These are phyloP conservation scores for Glossophaga mutica DNA, from an alignment of 2,797 vertebrate genomes.

Conservation along the genomic window DNA sequence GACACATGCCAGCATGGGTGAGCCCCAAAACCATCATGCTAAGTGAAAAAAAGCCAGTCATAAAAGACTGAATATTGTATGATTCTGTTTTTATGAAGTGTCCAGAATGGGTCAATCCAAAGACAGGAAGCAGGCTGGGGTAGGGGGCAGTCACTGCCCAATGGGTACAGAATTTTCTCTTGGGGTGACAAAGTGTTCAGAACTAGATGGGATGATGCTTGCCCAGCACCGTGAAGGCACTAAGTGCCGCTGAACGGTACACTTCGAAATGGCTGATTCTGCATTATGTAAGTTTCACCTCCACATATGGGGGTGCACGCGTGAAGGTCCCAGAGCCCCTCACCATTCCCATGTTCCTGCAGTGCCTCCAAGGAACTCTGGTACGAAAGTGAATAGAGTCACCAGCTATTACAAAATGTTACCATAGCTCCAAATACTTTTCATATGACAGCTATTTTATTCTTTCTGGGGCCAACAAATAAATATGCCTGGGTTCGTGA, in stretches of 20 bases:
- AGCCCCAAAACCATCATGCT: not conserved
- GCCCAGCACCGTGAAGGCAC: not conserved
- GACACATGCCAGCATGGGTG: not conserved
- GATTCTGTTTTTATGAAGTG: not conserved
- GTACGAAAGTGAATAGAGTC: not conserved
- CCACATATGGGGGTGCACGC: not conserved
- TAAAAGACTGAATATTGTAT: not conserved
- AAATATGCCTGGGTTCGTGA: not conserved
- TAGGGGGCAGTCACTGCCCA: not conserved
- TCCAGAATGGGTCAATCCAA: not conserved
- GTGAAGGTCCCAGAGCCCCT: not conserved
- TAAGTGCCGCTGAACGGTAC: not conserved
- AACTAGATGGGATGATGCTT: not conserved
- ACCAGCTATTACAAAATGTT: not conserved
- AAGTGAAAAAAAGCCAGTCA: not conserved
- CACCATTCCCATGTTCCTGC: not conserved
- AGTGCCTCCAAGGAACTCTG: not conserved
- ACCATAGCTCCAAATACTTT: not conserved
- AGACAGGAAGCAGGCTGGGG: not conserved
- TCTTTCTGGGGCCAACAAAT: not conserved
- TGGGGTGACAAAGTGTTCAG: not conserved
- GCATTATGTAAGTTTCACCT: not conserved
- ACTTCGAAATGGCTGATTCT: not conserved
- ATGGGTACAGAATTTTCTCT: not conserved
- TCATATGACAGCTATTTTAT: not conserved